Evolutionary conservation across 2,888 invertebrate species (phyloP).

Genomic region (Choristoneura rosaceana): DNA sequence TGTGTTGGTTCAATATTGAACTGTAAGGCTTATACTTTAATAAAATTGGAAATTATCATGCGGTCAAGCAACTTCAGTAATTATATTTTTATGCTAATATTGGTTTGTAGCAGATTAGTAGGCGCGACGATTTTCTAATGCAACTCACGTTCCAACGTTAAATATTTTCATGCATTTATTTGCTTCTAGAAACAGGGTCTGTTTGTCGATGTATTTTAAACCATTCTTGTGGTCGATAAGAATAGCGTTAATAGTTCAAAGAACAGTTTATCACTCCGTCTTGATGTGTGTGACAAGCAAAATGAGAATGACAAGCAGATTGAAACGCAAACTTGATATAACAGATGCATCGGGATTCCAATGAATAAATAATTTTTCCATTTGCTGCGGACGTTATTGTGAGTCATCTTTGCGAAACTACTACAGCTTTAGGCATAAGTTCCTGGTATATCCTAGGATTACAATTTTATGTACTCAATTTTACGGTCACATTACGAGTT

Average conservation of each 20-base stretch:
- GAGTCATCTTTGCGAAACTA: background rate
- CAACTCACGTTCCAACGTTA: background rate
- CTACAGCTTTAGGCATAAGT: background rate
- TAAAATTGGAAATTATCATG: conserved; percentile 47
- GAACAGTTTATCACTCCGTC: background rate
- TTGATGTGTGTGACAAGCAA: conserved; percentile 6
- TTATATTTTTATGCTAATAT: conserved; percentile 24
- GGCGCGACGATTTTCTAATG: conserved; percentile 5
- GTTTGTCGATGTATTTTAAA: conserved; percentile 5
- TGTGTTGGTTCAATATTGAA: conserved; percentile 47
- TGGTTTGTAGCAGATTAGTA: conserved; percentile 14
- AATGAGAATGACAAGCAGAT: conserved; percentile 24
- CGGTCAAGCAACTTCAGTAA: conserved; percentile 7
- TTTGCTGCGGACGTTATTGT: conserved; percentile 44
- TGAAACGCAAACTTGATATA: conserved; percentile 55
- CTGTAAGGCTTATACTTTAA: conserved; percentile 54
- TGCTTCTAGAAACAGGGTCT: background rate
- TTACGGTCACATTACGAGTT: conserved; percentile 3
- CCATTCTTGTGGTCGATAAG: background rate
- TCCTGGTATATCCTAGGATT: background rate
- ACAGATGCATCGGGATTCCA: conserved; percentile 52
- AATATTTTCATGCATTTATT: background rate
- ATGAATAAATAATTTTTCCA: conserved; percentile 38
- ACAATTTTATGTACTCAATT: background rate
- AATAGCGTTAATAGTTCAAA: background rate